Evolutionary conservation across 2,888 invertebrate species (phyloP).

Genomic region (Osedax frankpressi): DNA sequence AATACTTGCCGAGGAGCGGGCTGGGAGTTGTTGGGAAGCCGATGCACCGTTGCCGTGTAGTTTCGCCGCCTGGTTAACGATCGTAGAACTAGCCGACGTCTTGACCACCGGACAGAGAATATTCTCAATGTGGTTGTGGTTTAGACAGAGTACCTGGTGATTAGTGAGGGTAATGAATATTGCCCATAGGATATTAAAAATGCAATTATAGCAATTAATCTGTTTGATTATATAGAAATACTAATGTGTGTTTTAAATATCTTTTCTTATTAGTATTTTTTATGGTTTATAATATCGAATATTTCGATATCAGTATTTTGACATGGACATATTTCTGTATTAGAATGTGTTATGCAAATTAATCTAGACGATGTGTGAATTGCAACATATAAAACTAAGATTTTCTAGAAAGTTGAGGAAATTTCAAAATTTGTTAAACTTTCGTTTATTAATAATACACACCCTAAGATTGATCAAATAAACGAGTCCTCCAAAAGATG

Average conservation of each 20-base stretch:
- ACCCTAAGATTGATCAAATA: constrained; percentile 42
- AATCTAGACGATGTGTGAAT: no score
- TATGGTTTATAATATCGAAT: no score
- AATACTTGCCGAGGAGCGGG: background rate
- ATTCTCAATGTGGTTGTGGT: constrained; percentile 45
- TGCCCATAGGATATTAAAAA: background rate
- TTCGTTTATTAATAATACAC: no score
- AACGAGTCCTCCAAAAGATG: constrained; percentile 43
- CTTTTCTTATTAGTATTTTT: no score
- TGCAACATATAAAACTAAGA: no score
- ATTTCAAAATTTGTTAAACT: no score
- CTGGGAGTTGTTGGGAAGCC: background rate
- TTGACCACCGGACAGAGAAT: constrained; percentile 35
- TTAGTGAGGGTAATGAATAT: background rate
- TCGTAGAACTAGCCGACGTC: background rate
- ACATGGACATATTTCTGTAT: no score
- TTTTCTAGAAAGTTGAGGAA: no score
- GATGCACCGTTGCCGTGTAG: background rate
- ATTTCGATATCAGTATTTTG: no score
- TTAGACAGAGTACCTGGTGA: constrained; percentile 43
- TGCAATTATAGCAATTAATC: background rate
- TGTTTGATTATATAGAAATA: background rate
- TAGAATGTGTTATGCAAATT: no score
- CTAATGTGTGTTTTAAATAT: background rate
- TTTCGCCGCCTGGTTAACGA: background rate